Conservation (phyloP, 2,113 vertebrate species). For the Hypocryptadius cinnamomeus region DNA sequence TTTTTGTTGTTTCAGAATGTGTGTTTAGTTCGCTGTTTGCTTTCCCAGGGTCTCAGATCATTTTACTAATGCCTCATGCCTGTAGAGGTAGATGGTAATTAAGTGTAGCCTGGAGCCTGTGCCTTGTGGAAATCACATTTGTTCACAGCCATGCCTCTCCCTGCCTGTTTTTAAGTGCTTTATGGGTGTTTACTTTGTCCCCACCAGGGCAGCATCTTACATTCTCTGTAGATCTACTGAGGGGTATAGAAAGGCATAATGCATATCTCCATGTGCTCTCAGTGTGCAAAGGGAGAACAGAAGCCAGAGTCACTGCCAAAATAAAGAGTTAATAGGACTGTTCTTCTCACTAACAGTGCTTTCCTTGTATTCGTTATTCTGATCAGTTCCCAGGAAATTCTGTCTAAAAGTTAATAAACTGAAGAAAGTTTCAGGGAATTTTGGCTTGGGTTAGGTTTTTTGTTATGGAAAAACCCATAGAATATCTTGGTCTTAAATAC, state of each 20-base stretch:
- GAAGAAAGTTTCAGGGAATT: not conserved
- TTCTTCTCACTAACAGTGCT: not conserved
- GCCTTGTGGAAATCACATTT: not conserved
- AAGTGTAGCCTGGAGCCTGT: not conserved
- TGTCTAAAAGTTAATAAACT: not conserved
- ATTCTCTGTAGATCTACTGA: not conserved
- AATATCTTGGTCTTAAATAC: not conserved
- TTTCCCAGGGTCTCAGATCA: not conserved
- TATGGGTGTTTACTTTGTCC: not conserved
- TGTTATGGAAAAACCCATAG: not conserved
- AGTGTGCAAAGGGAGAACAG: not conserved
- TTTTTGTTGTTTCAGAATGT: not conserved
- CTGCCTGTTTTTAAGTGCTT: not conserved
- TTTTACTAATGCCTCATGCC: not conserved
- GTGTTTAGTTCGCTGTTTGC: not conserved
- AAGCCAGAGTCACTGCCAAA: not conserved
- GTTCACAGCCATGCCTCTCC: not conserved
- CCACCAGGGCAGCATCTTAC: not conserved
- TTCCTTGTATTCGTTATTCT: not conserved
- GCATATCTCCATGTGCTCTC: fast-evolving
- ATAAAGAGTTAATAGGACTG: not conserved
- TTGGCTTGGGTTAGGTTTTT: not conserved
- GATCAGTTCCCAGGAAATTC: not conserved
- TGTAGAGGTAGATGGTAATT: not conserved
- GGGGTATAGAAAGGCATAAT: not conserved